phyloP scores from a whole-genome alignment of 2,113 vertebrate species.

The Nipponia nippon region DNA sequence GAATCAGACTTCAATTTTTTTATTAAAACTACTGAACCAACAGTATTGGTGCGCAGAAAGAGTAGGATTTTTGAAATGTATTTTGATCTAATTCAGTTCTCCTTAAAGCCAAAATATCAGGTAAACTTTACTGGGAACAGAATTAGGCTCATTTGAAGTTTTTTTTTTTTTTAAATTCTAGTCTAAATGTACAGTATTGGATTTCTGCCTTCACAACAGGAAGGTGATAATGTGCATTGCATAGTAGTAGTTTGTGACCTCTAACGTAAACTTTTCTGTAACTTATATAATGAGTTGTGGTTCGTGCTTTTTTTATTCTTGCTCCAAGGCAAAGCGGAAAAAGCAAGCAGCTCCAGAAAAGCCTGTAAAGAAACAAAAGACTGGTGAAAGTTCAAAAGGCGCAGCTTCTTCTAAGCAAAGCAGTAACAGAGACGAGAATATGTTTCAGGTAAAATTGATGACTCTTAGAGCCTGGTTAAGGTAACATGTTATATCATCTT shows the following conservation, averaged over 20 bases:
- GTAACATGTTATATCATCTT: not conserved
- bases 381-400: constrained; percentile 88
- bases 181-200: not conserved
- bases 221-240: not conserved
- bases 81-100: not conserved
- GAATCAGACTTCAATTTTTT: not conserved
- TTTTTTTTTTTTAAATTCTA: not conserved
- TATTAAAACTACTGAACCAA: not conserved
- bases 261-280: not conserved
- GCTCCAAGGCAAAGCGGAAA: constrained; percentile 87
- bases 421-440: constrained; percentile 84
- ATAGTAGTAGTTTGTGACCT: not conserved
- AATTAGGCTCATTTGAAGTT: not conserved
- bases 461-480: not conserved
- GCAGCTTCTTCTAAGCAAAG: constrained; percentile 85
- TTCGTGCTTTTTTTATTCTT: not conserved
- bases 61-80: not conserved
- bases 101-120: not conserved
- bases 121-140: not conserved
- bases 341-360: constrained; percentile 85
- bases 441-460: constrained; percentile 87
- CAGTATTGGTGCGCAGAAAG: not conserved
- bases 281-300: not conserved
- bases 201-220: not conserved
- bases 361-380: constrained; percentile 89